A percentile compares a stretch with the other conserved stretches of the same genome.
Evolutionary conservation across 2,797 vertebrate genomes (phyloP).

Genomic region (Calcarius lapponicus): DNA sequence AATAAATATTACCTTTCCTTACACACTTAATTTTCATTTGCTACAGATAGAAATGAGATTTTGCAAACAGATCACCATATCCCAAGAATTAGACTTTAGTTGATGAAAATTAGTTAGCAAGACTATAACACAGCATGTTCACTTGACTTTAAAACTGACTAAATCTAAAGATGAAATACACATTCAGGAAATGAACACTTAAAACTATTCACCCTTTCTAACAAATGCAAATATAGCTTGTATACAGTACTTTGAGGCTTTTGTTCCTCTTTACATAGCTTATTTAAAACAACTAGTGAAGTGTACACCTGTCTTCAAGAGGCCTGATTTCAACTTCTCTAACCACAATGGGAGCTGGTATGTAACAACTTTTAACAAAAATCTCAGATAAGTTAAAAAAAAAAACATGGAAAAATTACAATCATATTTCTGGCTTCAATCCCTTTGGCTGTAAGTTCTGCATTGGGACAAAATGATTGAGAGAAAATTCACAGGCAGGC

Average conservation of each 20-base stretch:
- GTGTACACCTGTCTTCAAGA: background rate
- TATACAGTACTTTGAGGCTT: background rate
- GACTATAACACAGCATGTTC: background rate
- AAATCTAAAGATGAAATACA: background rate
- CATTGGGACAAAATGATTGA: background rate
- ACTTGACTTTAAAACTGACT: background rate
- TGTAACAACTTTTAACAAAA: background rate
- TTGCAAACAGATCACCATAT: background rate
- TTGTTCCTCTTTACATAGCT: background rate
- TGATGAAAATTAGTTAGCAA: background rate
- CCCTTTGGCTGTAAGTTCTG: background rate
- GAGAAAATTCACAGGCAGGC: background rate
- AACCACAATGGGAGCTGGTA: background rate
- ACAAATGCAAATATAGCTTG: background rate
- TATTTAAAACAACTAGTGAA: background rate
- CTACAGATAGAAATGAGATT: background rate
- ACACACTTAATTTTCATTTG: background rate
- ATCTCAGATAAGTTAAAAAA: background rate
- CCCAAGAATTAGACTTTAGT: background rate
- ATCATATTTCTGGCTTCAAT: background rate
- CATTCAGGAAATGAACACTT: background rate
- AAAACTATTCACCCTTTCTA: background rate
- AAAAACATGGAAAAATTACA: background rate
- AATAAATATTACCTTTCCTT: background rate
- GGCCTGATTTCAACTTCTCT: background rate